Evolutionary conservation across 2,113 vertebrate genomes (phyloP), one percentile per base, ranked within the genome.

Genomic region (Malurus elegans): DNA sequence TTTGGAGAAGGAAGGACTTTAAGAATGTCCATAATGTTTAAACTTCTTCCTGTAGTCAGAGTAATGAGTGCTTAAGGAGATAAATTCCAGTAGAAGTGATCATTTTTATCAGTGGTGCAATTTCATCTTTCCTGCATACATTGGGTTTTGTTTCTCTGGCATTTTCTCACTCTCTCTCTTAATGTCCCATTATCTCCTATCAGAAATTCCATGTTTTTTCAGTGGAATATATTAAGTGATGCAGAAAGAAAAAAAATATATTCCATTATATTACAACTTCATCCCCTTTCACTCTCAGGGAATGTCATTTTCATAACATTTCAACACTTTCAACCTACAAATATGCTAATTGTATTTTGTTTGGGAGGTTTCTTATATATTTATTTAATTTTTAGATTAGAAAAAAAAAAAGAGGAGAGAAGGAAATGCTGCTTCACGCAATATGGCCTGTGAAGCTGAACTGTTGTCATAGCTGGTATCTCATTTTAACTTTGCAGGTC

Each of bases 401-500:
- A 19, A 24, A 61, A 86, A 86, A 88, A 50, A 92, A 70, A 88
- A 72, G 10, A 86, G 14, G 53, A 82, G 85, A 66, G 48, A 94
- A 64, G 40, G 90, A 96, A 96, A 91, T 88, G 92, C 95, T 94
- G 88, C 82, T 93, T 92, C 76, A 91, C 95, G 72, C 92, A 94
- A 83, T 94, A 79, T 75, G 82, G 83, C 64, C 86, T 94, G 85
- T 91, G 92, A 96, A 92, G 80, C 90, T 92, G 86, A 96, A 75
- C 91, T 95, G 94, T 95, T 97, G 89, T 92, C 93, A 58, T 95
- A 72, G 73, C 51, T 95, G 67, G 78, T 94, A 90, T 95, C 94
- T 96, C 65, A 61, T 95, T 97, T 96, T 97, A 94, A 97, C 95
- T 96, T 97, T 90, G 42, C 86, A 87, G 83, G 91, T 87, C 36